Percentiles rank a stretch among this genome's conserved stretches.
phyloP scores from a whole-genome alignment of 2,113 vertebrate species.

The Mobula birostris region DNA sequence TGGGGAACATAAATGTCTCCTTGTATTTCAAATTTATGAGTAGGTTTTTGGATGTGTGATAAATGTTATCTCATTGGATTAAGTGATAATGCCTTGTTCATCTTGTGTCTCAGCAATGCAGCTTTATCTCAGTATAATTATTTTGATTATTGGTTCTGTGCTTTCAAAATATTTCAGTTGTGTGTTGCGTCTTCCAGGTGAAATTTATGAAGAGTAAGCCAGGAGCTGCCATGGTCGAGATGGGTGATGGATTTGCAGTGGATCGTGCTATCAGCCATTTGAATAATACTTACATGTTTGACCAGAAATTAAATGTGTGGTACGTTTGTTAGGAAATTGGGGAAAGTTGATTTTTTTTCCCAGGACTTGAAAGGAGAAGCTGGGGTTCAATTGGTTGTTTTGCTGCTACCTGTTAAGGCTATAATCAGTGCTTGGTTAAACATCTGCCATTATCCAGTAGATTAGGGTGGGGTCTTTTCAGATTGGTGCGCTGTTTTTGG shows the following conservation, averaged over 20 bases:
- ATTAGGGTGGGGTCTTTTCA: background rate
- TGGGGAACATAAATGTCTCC: background rate
- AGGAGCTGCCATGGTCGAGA: constrained; percentile 89
- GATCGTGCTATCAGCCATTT: constrained; percentile 85
- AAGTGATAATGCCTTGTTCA: too few relatives aligned
- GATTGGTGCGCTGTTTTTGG: background rate
- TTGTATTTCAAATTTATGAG: background rate
- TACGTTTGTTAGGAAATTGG: constrained; percentile 46
- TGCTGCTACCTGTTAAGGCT: background rate
- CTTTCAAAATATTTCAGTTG: background rate
- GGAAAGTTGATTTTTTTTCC: background rate
- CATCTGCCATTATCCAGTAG: background rate
- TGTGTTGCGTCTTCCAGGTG: constrained; percentile 55
- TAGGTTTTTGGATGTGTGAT: background rate
- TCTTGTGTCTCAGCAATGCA: background rate
- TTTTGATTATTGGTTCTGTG: background rate
- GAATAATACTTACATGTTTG: constrained; percentile 90
- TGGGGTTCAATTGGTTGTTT: background rate
- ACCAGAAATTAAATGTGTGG: constrained; percentile 90
- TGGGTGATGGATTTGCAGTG: constrained; percentile 89
- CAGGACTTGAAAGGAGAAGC: background rate
- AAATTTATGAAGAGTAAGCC: constrained; percentile 98
- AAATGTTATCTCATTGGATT: background rate
- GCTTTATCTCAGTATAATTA: background rate
- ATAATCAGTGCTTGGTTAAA: background rate